Percentiles rank a stretch among this genome's conserved stretches.
Conservation (phyloP, 2,113 vertebrate genomes). For the Syngnathoides biaculeatus region DNA sequence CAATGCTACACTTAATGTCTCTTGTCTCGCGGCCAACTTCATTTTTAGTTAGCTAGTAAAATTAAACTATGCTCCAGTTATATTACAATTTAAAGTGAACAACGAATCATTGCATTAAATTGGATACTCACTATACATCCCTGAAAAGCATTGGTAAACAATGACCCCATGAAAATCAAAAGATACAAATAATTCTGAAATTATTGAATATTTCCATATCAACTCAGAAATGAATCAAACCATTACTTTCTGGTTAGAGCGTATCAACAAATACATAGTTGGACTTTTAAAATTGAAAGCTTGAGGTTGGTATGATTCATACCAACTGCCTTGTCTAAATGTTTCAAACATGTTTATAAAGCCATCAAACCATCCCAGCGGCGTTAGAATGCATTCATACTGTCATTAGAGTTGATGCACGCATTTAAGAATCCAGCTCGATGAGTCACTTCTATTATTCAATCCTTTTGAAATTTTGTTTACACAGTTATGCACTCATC, state of each 20-base stretch:
- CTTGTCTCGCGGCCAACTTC: background rate
- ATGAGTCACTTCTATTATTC: background rate
- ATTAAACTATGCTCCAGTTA: background rate
- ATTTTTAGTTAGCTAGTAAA: background rate
- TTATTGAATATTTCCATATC: background rate
- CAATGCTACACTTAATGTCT: constrained; percentile 12
- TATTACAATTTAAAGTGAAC: background rate
- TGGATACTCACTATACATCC: background rate
- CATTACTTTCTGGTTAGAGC: background rate
- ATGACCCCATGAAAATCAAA: background rate
- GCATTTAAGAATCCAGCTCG: background rate
- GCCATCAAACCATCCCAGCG: background rate
- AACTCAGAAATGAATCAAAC: background rate
- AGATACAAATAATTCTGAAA: background rate
- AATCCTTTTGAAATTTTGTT: background rate
- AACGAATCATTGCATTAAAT: background rate
- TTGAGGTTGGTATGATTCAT: background rate
- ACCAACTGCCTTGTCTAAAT: background rate
- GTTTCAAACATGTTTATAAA: background rate
- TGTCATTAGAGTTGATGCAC: background rate
- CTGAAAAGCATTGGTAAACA: background rate
- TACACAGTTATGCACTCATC: background rate
- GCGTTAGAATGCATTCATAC: background rate
- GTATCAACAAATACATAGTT: background rate
- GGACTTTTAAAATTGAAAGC: background rate